Evolutionary conservation across 2,797 vertebrate genomes (phyloP).

Genomic region (Syndactyla subalaris): DNA sequence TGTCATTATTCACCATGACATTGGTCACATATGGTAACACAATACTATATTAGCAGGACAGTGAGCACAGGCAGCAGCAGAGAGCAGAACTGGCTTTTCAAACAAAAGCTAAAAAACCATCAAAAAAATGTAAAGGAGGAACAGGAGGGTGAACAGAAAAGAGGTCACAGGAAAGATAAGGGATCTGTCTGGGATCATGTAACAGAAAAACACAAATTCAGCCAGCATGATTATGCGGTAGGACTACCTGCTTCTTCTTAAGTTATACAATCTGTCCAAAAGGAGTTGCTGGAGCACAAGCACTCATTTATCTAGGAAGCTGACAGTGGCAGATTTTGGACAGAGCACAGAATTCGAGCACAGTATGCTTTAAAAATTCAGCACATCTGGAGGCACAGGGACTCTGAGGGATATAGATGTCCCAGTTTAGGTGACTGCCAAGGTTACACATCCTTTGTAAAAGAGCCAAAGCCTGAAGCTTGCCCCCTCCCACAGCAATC

Average conservation of each 20-base stretch:
- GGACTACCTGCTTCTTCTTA: not conserved
- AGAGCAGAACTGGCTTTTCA: not conserved
- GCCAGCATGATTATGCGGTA: not conserved
- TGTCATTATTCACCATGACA: not conserved
- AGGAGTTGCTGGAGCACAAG: not conserved
- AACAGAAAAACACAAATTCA: not conserved
- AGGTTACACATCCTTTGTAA: not conserved
- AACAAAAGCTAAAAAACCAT: not conserved
- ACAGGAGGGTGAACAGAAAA: not conserved
- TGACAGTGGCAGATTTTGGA: not conserved
- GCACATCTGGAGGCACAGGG: not conserved
- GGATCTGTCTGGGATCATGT: not conserved
- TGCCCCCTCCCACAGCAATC: not conserved
- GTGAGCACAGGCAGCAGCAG: not conserved
- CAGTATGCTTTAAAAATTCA: constrained; percentile 9
- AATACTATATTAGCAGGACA: not conserved
- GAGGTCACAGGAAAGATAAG: not conserved
- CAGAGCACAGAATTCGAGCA: not conserved
- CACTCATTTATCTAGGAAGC: not conserved
- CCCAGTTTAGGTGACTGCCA: not conserved
- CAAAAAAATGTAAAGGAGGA: not conserved
- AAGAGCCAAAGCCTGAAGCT: not conserved
- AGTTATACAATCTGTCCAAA: not conserved
- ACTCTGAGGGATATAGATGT: not conserved
- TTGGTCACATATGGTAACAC: not conserved